phyloP scores from a whole-genome alignment of 2,888 invertebrate genomes.

The Bedellia somnulentella region DNA sequence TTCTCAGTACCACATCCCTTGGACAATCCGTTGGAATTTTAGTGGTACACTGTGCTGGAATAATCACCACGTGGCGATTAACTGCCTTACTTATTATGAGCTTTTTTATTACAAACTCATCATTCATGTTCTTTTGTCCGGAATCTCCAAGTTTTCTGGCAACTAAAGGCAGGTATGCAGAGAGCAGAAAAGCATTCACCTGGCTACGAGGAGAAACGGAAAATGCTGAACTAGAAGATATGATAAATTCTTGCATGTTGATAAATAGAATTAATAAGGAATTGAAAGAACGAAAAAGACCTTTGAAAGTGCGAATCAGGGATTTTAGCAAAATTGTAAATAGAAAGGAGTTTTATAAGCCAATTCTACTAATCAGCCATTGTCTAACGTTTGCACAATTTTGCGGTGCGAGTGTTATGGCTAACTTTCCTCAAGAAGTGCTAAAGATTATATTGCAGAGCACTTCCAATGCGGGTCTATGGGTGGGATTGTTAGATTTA shows the following conservation, averaged over 20 bases:
- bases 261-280: constrained; percentile 15
- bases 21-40: constrained; percentile 64
- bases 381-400: constrained; percentile 67
- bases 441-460: constrained; percentile 58
- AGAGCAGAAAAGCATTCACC: constrained; percentile 55
- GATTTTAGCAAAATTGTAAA: no score
- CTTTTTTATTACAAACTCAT: constrained; percentile 41
- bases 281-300: constrained; percentile 1
- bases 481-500: constrained; percentile 65
- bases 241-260: constrained; percentile 24
- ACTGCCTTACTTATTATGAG: constrained; percentile 47
- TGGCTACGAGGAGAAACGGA: constrained; percentile 58
- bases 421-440: constrained; percentile 66
- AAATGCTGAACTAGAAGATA: constrained; percentile 32
- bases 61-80: constrained; percentile 54
- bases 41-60: constrained; percentile 63
- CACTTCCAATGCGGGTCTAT: constrained; percentile 60
- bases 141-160: constrained; percentile 70
- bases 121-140: constrained; percentile 35
- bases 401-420: constrained; percentile 67
- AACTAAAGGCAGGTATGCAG: constrained; percentile 45
- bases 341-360: constrained; percentile 56
- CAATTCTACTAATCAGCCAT: constrained; percentile 58
- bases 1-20: constrained; percentile 60
- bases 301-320: constrained; percentile 11